These are phyloP conservation scores for Gambusia holbrooki DNA, from an alignment of 2,113 vertebrate species.

Conservation along the genomic window DNA sequence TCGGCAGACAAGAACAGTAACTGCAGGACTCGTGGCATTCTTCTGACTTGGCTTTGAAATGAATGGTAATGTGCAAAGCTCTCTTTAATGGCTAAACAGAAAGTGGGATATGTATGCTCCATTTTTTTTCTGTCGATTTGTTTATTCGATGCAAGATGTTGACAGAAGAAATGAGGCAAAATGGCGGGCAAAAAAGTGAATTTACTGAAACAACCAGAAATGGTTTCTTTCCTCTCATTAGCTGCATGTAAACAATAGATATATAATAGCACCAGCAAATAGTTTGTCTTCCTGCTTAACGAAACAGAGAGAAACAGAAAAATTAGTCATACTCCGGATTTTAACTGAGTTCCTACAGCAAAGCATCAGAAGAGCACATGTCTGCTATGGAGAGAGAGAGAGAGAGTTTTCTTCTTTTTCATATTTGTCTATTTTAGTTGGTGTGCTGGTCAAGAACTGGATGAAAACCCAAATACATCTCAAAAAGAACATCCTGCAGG, in stretches of 20 bases:
- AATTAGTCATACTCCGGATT: too few species aligned
- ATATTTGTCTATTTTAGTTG: too few species aligned
- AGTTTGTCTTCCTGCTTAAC: neutral
- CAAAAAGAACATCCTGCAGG: too few species aligned
- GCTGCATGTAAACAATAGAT: neutral
- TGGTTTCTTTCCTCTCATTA: neutral
- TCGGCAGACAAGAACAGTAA: constrained; percentile 65
- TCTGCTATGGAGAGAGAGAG: too few species aligned
- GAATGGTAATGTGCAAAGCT: constrained; percentile 31
- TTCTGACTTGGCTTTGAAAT: constrained; percentile 39
- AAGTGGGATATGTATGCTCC: constrained; percentile 41
- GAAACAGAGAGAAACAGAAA: too few species aligned
- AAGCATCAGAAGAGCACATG: too few species aligned
- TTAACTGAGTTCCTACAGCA: too few species aligned
- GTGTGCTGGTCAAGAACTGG: too few species aligned
- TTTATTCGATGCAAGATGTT: neutral
- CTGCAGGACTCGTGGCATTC: constrained; percentile 43
- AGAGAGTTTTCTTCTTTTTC: too few species aligned
- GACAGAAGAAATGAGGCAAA: constrained; percentile 10
- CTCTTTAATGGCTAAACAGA: constrained; percentile 43
- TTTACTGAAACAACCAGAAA: neutral
- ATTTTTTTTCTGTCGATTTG: constrained; percentile 32
- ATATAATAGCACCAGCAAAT: neutral
- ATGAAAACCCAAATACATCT: too few species aligned
- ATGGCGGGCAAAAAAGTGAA: neutral